Evolutionary conservation across 2,113 vertebrate genomes (phyloP), one percentile per base, ranked within the genome.

Genomic region (Talpa occidentalis): DNA sequence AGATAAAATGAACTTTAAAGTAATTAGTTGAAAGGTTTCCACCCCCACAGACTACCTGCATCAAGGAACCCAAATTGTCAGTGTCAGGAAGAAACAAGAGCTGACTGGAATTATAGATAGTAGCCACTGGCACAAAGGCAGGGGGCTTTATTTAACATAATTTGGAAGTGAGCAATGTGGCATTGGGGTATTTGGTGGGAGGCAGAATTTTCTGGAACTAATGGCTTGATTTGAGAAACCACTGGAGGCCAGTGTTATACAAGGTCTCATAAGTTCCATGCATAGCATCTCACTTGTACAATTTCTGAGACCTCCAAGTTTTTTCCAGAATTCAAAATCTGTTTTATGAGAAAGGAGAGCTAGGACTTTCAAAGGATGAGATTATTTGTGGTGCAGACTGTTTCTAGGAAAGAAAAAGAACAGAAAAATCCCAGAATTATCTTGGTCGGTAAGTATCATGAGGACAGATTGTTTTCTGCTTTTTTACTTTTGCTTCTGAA

Each of bases 1-100:
- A 97, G 86, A 92, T 66, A 69, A 93, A 93, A 80, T 96, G 92
- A 97, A 97, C 69, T 88, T 90, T 62, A 81, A 78, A 87, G 92
- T 97, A 97, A 98, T 97, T 97, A 95, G 90, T 93, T 94, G 86
- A 97, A 96, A 95, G 86, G 85, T 95, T 97, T 97, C 94, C 85
- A 95, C 89, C 86, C 88, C 76, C 82, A 97, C 81, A 96, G 90
- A 79, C 80, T 95, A 21, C 74, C 82, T 95, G 88, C 92, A 49
- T 96, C 87, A 91, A 96, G 85, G 84, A 97, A 74, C 92, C 95
- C 94, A 92, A 97, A 97, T 96, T 97, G 85, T 77, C 91, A 95
- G 82, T 87, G 88, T 96, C 10, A 14, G 83, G 94, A 97, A 95
- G 90, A 97, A 96, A 96, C 70, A 93, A 96, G 81, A 96, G 79